A percentile compares a stretch with the other conserved stretches of the same genome.
Conservation (phyloP, 92 coral and sea anemone species). For the Diadumene lineata region DNA sequence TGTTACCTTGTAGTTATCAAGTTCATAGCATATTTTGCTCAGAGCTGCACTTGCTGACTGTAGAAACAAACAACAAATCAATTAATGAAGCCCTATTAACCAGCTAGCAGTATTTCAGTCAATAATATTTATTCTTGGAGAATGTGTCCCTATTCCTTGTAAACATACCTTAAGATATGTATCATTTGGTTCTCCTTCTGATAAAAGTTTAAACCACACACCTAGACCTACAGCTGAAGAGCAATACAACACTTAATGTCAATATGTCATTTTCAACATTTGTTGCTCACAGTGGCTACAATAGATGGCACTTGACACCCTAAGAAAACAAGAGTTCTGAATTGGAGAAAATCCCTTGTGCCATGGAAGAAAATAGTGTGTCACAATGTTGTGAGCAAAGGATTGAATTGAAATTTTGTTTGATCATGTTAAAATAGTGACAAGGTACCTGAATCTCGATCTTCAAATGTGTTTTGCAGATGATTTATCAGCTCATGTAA, state of each 20-base stretch:
- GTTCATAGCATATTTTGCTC: constrained; percentile 85
- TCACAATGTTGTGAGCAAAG: too few relatives aligned
- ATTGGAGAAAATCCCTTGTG: too few relatives aligned
- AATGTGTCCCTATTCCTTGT: background rate
- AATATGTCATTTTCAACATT: background rate
- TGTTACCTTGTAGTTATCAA: constrained; percentile 74
- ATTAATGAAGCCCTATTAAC: too few relatives aligned
- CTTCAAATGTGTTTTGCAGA: constrained; percentile 67
- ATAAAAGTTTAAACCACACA: constrained; percentile 85
- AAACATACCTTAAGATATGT: constrained; percentile 83
- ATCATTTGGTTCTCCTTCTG: constrained; percentile 93
- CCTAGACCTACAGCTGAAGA: constrained; percentile 58
- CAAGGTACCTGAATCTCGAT: constrained; percentile 65
- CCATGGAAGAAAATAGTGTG: too few relatives aligned
- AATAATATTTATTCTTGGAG: background rate
- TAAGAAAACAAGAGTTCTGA: too few relatives aligned
- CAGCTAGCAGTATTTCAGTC: background rate
- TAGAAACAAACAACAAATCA: background rate
- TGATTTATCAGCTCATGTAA: constrained; percentile 85
- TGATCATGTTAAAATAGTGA: background rate
- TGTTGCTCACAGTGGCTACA: too few relatives aligned
- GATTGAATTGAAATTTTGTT: too few relatives aligned
- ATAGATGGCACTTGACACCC: too few relatives aligned
- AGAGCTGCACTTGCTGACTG: constrained; percentile 88
- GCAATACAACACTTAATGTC: background rate